phyloP scores from a whole-genome alignment of 2,888 invertebrate genomes.

The Lutraria lutraria region DNA sequence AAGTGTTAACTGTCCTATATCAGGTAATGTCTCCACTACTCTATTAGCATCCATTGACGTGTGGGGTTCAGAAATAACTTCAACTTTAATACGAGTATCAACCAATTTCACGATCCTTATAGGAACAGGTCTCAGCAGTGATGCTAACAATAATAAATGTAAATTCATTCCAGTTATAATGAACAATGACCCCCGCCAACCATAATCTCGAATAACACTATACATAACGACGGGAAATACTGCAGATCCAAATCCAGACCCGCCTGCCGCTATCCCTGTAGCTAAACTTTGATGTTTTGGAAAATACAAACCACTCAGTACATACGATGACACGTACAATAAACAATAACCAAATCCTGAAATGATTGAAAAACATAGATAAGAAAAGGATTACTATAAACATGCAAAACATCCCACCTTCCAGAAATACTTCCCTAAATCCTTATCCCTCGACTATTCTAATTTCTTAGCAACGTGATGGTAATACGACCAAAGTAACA shows the following conservation, averaged over 20 bases:
- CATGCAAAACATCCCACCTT: background rate
- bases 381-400: background rate
- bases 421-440: background rate
- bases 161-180: slow-evolving; percentile 79
- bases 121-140: slow-evolving; percentile 75
- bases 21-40: background rate
- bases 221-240: slow-evolving; percentile 79
- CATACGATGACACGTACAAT: slow-evolving; percentile 82
- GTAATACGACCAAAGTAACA: too few relatives aligned
- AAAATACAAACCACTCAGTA: slow-evolving; percentile 82
- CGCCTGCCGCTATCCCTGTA: slow-evolving; percentile 81
- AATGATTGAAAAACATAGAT: slow-evolving; percentile 33
- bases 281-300: slow-evolving; percentile 80
- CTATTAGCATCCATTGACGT: background rate
- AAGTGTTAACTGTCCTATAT: background rate
- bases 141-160: slow-evolving; percentile 77
- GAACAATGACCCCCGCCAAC: slow-evolving; percentile 82
- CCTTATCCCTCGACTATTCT: too few relatives aligned
- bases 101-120: slow-evolving; percentile 11
- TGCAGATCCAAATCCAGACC: slow-evolving; percentile 79
- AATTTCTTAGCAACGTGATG: too few relatives aligned
- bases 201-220: slow-evolving; percentile 77
- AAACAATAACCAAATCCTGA: slow-evolving; percentile 81
- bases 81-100: slow-evolving; percentile 7
- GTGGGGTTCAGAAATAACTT: background rate